Conservation (phyloP, 2,888 invertebrate genomes). For the Gortyna flavago region DNA sequence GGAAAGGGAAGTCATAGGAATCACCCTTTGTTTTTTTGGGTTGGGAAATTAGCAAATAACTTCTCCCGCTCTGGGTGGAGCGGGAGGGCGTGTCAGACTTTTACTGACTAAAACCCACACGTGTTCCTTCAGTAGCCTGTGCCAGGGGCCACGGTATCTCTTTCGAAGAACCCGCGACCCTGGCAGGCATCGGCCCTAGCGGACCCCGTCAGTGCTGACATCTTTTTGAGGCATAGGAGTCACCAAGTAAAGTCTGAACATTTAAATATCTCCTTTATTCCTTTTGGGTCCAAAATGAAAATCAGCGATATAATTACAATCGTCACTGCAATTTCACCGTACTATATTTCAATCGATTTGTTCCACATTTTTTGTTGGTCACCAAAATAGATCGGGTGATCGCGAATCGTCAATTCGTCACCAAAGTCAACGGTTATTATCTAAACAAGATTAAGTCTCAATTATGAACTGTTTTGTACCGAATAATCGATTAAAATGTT, state of each 20-base stretch:
- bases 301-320: constrained; percentile 19
- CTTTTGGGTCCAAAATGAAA: background rate
- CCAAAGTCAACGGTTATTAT: constrained; percentile 25
- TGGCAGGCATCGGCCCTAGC: too few relatives aligned
- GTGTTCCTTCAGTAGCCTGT: too few relatives aligned
- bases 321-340: constrained; percentile 8
- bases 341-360: constrained; percentile 41
- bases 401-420: constrained; percentile 39
- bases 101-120: too few relatives aligned
- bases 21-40: too few relatives aligned
- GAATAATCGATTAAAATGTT: constrained; percentile 6
- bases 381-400: constrained; percentile 33
- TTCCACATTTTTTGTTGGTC: constrained; percentile 35
- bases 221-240: too few relatives aligned
- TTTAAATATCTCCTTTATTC: background rate
- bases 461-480: constrained; percentile 7
- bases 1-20: background rate
- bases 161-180: too few relatives aligned
- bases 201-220: too few relatives aligned
- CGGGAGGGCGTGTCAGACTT: too few relatives aligned
- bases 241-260: background rate
- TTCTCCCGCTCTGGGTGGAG: too few relatives aligned
- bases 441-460: constrained; percentile 22
- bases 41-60: too few relatives aligned
- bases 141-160: too few relatives aligned